Conservation (phyloP, 37 sponge, comb jelly and placozoan species). For the Agelas oroides region DNA sequence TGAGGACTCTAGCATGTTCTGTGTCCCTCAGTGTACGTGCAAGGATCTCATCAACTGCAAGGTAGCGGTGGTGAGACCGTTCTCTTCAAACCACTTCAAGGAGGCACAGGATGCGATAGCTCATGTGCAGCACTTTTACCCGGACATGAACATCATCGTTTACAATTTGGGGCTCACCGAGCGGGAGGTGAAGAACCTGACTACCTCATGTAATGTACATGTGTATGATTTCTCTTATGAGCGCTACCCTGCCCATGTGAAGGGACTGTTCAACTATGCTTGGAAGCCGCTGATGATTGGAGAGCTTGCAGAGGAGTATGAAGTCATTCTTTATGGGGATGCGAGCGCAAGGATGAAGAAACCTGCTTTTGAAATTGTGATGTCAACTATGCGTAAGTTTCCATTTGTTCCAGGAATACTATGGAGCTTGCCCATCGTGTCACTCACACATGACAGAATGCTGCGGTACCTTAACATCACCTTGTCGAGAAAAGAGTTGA, state of each 20-base stretch:
- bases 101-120: no score
- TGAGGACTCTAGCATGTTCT: no score
- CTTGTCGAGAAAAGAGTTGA: no score
- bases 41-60: no score
- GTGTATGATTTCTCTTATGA: constrained; percentile 13
- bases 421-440: no score
- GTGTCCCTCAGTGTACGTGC: no score
- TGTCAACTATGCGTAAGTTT: background rate
- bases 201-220: constrained; percentile 16
- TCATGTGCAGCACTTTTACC: constrained; percentile 23
- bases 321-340: constrained; percentile 34
- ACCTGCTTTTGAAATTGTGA: background rate
- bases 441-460: no score
- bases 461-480: no score
- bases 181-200: background rate
- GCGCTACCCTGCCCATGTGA: constrained; percentile 16
- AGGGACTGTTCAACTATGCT: background rate
- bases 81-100: no score
- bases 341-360: constrained; percentile 25
- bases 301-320: background rate
- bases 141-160: constrained; percentile 21
- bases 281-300: constrained; percentile 15
- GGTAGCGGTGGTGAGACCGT: no score
- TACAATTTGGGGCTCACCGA: constrained; percentile 23
- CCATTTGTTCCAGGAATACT: no score